A percentile compares a stretch with the other conserved stretches of the same genome.
Evolutionary conservation across 2,797 vertebrate genomes (phyloP).

Genomic region (Aldrovandia affinis): DNA sequence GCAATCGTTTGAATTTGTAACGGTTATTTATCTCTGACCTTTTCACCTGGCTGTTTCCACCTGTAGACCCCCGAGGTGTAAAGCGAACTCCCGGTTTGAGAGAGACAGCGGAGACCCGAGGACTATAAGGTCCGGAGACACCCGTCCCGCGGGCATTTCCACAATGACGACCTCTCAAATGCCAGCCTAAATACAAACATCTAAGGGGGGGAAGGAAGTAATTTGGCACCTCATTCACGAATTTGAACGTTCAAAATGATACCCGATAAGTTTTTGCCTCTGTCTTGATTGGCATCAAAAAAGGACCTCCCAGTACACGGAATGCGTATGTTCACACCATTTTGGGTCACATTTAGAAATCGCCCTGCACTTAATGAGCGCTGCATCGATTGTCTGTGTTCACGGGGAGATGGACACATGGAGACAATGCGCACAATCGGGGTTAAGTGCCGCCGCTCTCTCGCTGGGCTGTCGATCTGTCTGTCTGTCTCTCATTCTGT

Average conservation of each 20-base stretch:
- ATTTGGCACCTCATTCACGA: background rate
- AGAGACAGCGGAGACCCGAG: constrained; percentile 43
- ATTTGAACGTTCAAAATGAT: background rate
- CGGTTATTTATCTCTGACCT: constrained; percentile 62
- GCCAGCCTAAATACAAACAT: constrained; percentile 20
- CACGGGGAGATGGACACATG: background rate
- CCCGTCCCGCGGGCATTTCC: constrained; percentile 47
- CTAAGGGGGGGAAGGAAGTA: constrained; percentile 1
- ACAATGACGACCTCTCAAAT: constrained; percentile 17
- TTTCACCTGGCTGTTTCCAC: constrained; percentile 64
- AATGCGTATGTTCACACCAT: background rate
- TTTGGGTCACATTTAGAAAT: constrained; percentile 14
- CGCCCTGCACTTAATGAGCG: constrained; percentile 1
- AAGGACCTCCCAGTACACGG: constrained; percentile 10
- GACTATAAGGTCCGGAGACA: constrained; percentile 45
- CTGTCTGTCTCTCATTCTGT: background rate
- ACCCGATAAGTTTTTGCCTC: background rate
- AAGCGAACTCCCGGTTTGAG: constrained; percentile 23
- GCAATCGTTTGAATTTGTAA: constrained; percentile 52
- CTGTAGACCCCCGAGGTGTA: constrained; percentile 65
- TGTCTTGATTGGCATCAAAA: background rate
- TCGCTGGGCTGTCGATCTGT: too few relatives aligned
- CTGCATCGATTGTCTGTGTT: constrained; percentile 10
- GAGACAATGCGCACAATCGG: constrained; percentile 17
- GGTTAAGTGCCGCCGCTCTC: background rate